Evolutionary conservation across 2,113 vertebrate species (phyloP).

Genomic region (Edolisoma coerulescens): DNA sequence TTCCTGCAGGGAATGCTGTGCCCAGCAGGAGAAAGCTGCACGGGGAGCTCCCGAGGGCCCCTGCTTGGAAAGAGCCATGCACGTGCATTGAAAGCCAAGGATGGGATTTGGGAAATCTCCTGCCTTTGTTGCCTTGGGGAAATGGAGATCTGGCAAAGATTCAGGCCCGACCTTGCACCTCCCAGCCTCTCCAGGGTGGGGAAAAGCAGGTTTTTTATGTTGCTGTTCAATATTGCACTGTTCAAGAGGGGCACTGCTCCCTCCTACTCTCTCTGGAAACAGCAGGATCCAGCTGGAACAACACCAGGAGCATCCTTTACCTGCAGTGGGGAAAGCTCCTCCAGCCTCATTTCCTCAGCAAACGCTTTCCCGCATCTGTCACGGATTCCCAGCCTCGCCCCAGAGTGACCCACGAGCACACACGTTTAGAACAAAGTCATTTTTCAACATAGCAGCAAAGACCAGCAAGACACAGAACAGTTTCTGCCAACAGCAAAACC

Average conservation of each 20-base stretch:
- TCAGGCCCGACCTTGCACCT: neutral
- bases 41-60: neutral
- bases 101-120: neutral
- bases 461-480: conserved; percentile 31
- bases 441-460: conserved; percentile 43
- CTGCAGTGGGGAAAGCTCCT: neutral
- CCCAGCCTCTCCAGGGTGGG: neutral
- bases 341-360: neutral
- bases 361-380: neutral
- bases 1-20: neutral
- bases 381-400: neutral
- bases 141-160: neutral
- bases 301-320: neutral
- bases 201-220: neutral
- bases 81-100: neutral
- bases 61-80: neutral
- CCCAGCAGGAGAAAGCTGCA: neutral
- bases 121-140: neutral
- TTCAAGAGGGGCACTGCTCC: neutral
- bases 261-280: neutral
- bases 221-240: neutral
- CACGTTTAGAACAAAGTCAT: neutral
- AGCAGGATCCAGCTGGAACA: neutral
- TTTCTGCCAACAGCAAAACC: conserved; percentile 29
- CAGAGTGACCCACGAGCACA: neutral